Percentiles rank a stretch among this genome's conserved stretches.
phyloP scores from a whole-genome alignment of 2,888 invertebrate genomes.

The Lycaena phlaeas region DNA sequence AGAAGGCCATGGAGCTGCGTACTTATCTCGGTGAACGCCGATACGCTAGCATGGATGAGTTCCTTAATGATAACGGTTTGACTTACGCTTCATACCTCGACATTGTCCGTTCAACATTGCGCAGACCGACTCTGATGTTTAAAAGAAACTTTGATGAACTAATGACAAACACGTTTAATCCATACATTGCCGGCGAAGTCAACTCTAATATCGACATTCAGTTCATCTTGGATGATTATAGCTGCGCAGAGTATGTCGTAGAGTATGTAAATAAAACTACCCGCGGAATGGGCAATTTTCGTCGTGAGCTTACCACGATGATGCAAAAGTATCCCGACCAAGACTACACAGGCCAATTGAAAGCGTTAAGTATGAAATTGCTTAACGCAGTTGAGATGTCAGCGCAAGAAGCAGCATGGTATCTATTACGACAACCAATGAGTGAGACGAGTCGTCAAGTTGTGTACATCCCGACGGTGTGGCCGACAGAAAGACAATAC shows the following conservation, averaged over 20 bases:
- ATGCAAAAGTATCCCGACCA: slow-evolving; percentile 23
- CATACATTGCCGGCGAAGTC: slow-evolving; percentile 29
- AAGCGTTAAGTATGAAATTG: slow-evolving; percentile 23
- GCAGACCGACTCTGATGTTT: slow-evolving; percentile 28
- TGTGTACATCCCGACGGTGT: slow-evolving; percentile 26
- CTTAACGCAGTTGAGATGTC: slow-evolving; percentile 35
- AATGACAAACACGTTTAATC: slow-evolving; percentile 35
- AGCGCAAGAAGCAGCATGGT: slow-evolving; percentile 36
- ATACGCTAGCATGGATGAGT: slow-evolving; percentile 29
- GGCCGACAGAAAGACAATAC: slow-evolving; percentile 29
- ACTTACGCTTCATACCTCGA: slow-evolving; percentile 27
- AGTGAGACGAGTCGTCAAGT: slow-evolving; percentile 17
- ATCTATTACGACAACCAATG: slow-evolving; percentile 23
- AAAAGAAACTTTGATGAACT: slow-evolving; percentile 31
- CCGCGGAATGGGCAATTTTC: slow-evolving; percentile 30
- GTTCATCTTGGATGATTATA: slow-evolving; percentile 20
- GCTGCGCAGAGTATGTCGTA: slow-evolving; percentile 37
- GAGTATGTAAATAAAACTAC: slow-evolving; percentile 36
- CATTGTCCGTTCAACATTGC: slow-evolving; percentile 27
- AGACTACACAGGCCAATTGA: slow-evolving; percentile 18
- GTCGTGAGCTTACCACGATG: slow-evolving; percentile 26
- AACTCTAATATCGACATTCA: slow-evolving; percentile 25
- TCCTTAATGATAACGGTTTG: slow-evolving; percentile 26
- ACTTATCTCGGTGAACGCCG: slow-evolving; percentile 24
- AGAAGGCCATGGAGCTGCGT: slow-evolving; percentile 27